Evolutionary conservation across 2,888 invertebrate genomes (phyloP), one percentile per base, ranked within the genome.

Genomic region (Polymixis lichenea): DNA sequence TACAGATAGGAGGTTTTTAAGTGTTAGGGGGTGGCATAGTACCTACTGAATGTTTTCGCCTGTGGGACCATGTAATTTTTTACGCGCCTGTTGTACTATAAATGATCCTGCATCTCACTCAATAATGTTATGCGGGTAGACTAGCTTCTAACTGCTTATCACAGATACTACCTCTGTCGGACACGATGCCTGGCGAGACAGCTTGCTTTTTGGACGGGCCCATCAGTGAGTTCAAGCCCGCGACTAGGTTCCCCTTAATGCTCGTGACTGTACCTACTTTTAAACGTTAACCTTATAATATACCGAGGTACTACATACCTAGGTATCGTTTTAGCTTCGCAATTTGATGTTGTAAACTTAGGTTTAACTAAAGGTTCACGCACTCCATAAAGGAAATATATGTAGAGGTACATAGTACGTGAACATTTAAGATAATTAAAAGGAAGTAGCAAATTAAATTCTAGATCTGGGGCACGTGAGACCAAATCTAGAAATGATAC

Each of bases 371-470:
- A n/a, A 58, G 28, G 56, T 67, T n/a, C 32, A 32, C 3, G 17
- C n/a, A 38, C 8, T 62, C 15, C 15, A 1, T 15, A 13, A 61
- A 67, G n/a, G 55, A 67, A 55, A 69, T 49, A 56, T 60, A 28
- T 38, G 38, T 38, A 38, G 38, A 38, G 5, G 22, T 60, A 25
- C 13, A 43, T n/a, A 51, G 61, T 66, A 22, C 58, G n/a, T 62
- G 22, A 56, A 70, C 66, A 72, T 77, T 87, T 69, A 51, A 72
- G 51, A 73, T 72, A 69, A 72, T 80, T 56, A 75, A 79, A 79
- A 83, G 82, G 88, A 86, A 86, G 77, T 78, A 65, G 55, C 64
- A 62, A 60, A 79, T 88, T 85, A 83, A 81, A 74, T 78, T 82
- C 68, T 75, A 86, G 81, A 87, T 83, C 83, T 83, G 66, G 87